Base-by-base conservation (phyloP, 2,888 invertebrate genomes). In the Eupithecia abbreviata region DNA sequence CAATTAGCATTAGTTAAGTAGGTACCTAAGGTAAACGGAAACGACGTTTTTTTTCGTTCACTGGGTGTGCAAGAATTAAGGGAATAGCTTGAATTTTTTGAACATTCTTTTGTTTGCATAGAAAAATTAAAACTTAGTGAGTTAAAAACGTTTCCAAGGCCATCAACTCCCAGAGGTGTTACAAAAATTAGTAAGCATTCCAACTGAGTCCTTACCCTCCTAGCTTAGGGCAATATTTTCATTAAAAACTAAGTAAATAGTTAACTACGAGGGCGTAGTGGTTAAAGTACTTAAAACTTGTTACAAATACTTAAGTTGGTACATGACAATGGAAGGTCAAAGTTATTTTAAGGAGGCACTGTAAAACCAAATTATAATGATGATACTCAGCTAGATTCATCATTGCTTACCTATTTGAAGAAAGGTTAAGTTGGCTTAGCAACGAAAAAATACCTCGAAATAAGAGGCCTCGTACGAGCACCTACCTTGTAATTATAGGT, bases 91-190 rank as follows among this genome's bases (percentile, higher is more conserved):
- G 30, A 62, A 5, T 4, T 12, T 62, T 30, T 62, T 1, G 55
- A 62, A 62, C 18, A 4, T 47, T 18, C 2, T 18, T 18, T 58
- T 58, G 9, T 58, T 58, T 58, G 18, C 2, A 2, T 15, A 41
- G 66, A 13, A 15, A 42, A 5, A 66, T 15, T 42, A 66, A 66
- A 42, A 42, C 2, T 13, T 4, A 41, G 42, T 12, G 30, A 65
- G 65, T 15, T 42, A 42, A 2, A 42, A 41, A 42, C 15, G 45
- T 68, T 68, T 68, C n/a, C 67, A 68, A 68, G 67, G 67, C 67
- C n/a, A n/a, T 43, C 10, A 45, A 45, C 10, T 68, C 67, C 67
- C 67, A 45, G n/a, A 68, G 67, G 67, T n/a, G n/a, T 45, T n/a
- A 67, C 43, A 15, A 68, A 45, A 68, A 18, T 43, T 45, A 10